phyloP scores from a whole-genome alignment of 2,113 vertebrate species.

The Dasyurus viverrinus region DNA sequence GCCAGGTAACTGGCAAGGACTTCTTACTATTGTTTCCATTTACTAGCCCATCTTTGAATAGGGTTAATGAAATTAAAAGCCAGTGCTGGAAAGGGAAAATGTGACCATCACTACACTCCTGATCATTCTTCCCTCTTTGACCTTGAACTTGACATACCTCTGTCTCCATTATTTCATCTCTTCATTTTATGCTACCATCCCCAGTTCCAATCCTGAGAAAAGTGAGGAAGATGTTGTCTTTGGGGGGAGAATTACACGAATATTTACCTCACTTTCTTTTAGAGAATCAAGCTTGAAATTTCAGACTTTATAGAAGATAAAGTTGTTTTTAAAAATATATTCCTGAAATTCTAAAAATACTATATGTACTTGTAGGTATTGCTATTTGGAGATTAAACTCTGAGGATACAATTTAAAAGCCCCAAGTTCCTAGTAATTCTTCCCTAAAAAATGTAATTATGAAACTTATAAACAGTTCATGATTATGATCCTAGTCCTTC shows the following conservation, averaged over 20 bases:
- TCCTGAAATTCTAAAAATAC: neutral
- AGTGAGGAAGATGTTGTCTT: neutral
- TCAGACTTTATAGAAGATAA: neutral
- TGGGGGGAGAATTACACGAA: neutral
- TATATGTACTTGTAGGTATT: neutral
- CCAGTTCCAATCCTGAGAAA: neutral
- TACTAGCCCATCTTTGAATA: neutral
- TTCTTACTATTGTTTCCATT: neutral
- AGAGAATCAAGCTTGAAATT: neutral
- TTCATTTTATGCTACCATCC: neutral
- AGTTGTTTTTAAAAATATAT: neutral
- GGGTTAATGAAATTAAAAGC: neutral
- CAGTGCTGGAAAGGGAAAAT: neutral
- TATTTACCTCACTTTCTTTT: neutral
- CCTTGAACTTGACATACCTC: neutral
- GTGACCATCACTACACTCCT: neutral
- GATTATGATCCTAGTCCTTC: neutral
- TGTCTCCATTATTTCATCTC: neutral
- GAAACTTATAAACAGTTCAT: neutral
- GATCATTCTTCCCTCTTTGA: neutral
- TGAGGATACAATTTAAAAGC: neutral
- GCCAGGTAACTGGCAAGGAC: neutral
- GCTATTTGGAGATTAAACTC: neutral
- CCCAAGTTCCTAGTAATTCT: neutral
- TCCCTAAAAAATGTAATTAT: neutral